Base-by-base conservation (phyloP, 2,888 invertebrate species). In the Metellina segmentata region DNA sequence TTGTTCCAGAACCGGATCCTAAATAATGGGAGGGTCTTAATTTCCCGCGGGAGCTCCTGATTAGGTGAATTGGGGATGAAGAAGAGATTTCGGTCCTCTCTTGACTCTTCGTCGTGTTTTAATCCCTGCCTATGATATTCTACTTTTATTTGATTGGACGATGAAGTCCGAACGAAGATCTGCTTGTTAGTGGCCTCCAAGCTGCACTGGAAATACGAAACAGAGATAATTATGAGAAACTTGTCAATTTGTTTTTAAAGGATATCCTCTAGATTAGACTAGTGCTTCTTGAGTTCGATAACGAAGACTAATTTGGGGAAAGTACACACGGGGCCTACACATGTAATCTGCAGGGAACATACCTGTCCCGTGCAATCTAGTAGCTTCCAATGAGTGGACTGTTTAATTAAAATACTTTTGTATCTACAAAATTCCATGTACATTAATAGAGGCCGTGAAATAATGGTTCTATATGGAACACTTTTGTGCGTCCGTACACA, bases 31-130 rank as follows among this genome's bases (percentile, higher is more conserved):
- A 51, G 79, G 52, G 70, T 48, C 48, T 87, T 87, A 71, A 81
- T 81, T 87, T 87, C 81, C 87, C 87, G 8, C 8, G 79, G 87
- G 79, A 72, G 71, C 52, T 61, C 71, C 69, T 79, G 79, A 87
- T 87, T 79, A 81, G 61, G 71, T 20, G 34, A 75, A 75, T 85
- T 48, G 52, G 49, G 34, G 61, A 48, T 61, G 61, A 61, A 61
- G 61, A 61, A 61, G 61, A 61, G 61, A 61, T 61, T 61, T 61
- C 16, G 61, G 61, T 61, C 61, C 61, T 61, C 61, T 61, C 61
- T 6, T 61, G 61, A 61, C 9, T 61, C 61, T 61, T 61, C 9
- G 61, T 16, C 61, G 61, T 61, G 61, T 61, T 61, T 61, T 61
- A 61, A 61, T 61, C 61, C 61, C 61, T 16, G 61, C 13, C 61